phyloP scores from a whole-genome alignment of 2,797 vertebrate species.

The Myripristis jacobus region DNA sequence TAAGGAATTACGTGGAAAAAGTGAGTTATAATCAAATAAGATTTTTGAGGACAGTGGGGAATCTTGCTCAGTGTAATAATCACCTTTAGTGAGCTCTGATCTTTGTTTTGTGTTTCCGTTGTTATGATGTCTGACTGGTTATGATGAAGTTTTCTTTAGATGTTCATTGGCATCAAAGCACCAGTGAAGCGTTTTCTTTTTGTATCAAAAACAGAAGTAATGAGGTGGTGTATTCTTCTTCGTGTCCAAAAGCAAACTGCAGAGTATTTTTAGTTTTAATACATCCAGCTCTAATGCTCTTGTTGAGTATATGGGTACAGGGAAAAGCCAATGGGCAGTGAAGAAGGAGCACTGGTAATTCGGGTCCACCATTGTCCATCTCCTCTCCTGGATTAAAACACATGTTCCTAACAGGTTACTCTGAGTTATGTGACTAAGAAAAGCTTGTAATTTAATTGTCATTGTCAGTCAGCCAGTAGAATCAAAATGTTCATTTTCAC shows the following conservation, averaged over 20 bases:
- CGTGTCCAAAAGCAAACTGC: conserved; percentile 24
- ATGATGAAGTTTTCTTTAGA: conserved; percentile 28
- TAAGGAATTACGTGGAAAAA: conserved; percentile 82
- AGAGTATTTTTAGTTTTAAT: conserved; percentile 13
- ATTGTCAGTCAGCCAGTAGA: conserved; percentile 7
- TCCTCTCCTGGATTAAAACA: conserved; percentile 27
- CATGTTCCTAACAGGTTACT: conserved; percentile 33
- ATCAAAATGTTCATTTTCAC: conserved; percentile 33
- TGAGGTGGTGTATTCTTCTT: conserved; percentile 33
- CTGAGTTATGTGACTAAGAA: conserved; percentile 24
- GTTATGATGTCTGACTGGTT: conserved; percentile 35
- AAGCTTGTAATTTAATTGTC: conserved; percentile 6
- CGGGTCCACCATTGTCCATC: conserved; percentile 22
- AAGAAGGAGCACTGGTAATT: conserved; percentile 34
- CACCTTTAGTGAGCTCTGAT: conserved; percentile 47
- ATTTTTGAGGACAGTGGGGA: conserved; percentile 61
- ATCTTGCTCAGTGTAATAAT: conserved; percentile 59
- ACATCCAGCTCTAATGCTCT: conserved; percentile 31
- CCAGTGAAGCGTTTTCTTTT: conserved; percentile 22
- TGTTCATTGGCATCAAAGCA: conserved; percentile 39
- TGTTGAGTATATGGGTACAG: conserved; percentile 33
- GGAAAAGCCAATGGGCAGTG: conserved; percentile 17
- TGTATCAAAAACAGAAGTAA: conserved; percentile 34
- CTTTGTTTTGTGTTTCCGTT: conserved; percentile 28
- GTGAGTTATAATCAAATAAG: conserved; percentile 77